phyloP scores from a whole-genome alignment of 2,888 invertebrate species.

The Unio pictorum region DNA sequence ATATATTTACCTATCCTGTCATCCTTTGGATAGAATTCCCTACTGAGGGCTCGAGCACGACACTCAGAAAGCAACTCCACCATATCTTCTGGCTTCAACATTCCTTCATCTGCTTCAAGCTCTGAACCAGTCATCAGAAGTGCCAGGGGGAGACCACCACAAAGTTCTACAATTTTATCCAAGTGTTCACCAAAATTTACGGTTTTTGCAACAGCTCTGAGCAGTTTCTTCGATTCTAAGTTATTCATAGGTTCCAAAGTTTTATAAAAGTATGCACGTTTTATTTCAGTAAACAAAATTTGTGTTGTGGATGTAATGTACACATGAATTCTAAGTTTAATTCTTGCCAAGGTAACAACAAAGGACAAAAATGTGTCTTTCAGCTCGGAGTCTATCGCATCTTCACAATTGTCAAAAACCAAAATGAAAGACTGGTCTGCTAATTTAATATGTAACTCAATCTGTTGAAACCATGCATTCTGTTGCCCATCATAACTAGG shows the following conservation, averaged over 20 bases:
- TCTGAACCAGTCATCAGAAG: slow-evolving; percentile 21
- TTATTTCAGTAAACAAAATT: too few relatives aligned
- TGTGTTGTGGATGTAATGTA: slow-evolving; percentile 13
- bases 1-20: slow-evolving; percentile 13
- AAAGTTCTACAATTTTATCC: slow-evolving; percentile 17
- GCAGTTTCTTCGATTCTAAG: slow-evolving; percentile 12
- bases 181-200: slow-evolving; percentile 16
- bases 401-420: slow-evolving; percentile 29
- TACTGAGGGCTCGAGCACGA: slow-evolving; percentile 23
- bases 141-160: slow-evolving; percentile 26
- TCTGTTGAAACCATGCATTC: too few relatives aligned
- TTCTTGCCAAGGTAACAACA: slow-evolving; percentile 1
- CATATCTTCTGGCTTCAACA: slow-evolving; percentile 21
- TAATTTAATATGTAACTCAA: background rate
- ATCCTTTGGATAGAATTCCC: slow-evolving; percentile 9
- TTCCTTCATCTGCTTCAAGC: slow-evolving; percentile 15
- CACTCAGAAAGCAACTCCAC: slow-evolving; percentile 17
- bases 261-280: background rate
- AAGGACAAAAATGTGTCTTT: slow-evolving; percentile 7
- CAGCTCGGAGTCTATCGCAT: slow-evolving; percentile 11
- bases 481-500: too few relatives aligned
- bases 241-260: slow-evolving; percentile 4
- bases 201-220: slow-evolving; percentile 9
- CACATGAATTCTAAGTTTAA: slow-evolving; percentile 8
- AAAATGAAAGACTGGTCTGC: slow-evolving; percentile 8